These are phyloP conservation scores for Eulemur mongoz DNA, from an alignment of 2,797 vertebrate genomes.

Conservation along the genomic window DNA sequence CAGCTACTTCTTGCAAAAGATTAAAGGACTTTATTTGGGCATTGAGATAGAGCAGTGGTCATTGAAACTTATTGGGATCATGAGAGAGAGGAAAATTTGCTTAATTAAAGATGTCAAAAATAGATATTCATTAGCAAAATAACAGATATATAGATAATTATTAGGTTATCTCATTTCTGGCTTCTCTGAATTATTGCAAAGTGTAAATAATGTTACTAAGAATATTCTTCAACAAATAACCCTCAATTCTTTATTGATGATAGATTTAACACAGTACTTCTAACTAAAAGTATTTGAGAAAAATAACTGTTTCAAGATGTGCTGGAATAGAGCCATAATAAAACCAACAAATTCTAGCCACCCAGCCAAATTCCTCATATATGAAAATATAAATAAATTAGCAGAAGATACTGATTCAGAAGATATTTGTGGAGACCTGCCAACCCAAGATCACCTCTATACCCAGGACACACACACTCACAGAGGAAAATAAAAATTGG, in stretches of 20 bases:
- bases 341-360: slow-evolving; percentile 41
- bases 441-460: neutral
- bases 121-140: slow-evolving; percentile 57
- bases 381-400: slow-evolving; percentile 48
- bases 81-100: slow-evolving; percentile 36
- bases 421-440: neutral
- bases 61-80: slow-evolving; percentile 45
- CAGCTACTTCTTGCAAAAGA: neutral
- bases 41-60: neutral
- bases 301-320: slow-evolving; percentile 60
- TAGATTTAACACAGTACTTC: slow-evolving; percentile 39
- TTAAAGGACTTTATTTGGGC: slow-evolving; percentile 16
- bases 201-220: slow-evolving; percentile 65
- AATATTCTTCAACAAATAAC: slow-evolving; percentile 58
- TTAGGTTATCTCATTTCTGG: slow-evolving; percentile 24
- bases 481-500: neutral
- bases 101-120: slow-evolving; percentile 62
- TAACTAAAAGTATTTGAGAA: slow-evolving; percentile 55
- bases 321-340: slow-evolving; percentile 20
- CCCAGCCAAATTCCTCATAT: neutral
- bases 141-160: slow-evolving; percentile 56
- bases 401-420: neutral
- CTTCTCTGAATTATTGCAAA: slow-evolving; percentile 50
- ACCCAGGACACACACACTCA: neutral
- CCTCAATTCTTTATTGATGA: slow-evolving; percentile 27